Conservation (phyloP, 1,140 invertebrate genomes). For the Cyclina sinensis region DNA sequence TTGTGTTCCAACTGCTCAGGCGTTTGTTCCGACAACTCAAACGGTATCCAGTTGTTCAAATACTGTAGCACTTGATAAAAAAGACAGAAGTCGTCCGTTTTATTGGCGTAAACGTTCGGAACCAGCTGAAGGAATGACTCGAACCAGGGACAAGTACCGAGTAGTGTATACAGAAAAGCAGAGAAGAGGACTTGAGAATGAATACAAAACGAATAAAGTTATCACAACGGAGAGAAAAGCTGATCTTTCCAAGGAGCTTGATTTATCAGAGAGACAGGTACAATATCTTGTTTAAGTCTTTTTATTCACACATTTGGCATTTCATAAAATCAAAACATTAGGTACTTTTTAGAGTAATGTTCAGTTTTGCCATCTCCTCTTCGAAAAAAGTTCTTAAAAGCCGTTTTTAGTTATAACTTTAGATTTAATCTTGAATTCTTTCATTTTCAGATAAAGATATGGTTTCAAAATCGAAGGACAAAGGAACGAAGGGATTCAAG, state of each 20-base stretch:
- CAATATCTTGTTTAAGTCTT: too few relatives aligned
- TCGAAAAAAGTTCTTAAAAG: too few relatives aligned
- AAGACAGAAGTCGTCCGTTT: constrained; percentile 39
- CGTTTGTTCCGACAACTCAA: not conserved
- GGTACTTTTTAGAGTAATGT: not conserved
- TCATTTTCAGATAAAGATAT: constrained; percentile 50
- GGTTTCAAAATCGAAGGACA: constrained; percentile 60
- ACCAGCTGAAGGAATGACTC: constrained; percentile 37
- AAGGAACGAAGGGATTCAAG: constrained; percentile 53
- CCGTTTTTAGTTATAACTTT: too few relatives aligned
- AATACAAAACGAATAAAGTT: constrained; percentile 51
- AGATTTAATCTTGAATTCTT: not conserved
- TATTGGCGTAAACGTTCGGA: constrained; percentile 19
- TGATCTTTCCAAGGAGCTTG: constrained; percentile 19
- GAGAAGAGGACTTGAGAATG: constrained; percentile 40
- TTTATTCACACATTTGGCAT: not conserved
- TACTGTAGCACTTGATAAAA: not conserved
- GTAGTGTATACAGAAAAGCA: constrained; percentile 63
- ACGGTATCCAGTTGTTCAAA: not conserved
- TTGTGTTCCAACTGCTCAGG: not conserved
- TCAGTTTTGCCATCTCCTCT: not conserved
- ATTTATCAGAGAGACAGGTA: constrained; percentile 64
- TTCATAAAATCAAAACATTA: not conserved
- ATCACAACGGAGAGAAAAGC: constrained; percentile 18
- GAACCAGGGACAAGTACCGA: constrained; percentile 58